Conservation (phyloP, 2,113 vertebrate genomes). For the Boulengeromyrus knoepffleri region DNA sequence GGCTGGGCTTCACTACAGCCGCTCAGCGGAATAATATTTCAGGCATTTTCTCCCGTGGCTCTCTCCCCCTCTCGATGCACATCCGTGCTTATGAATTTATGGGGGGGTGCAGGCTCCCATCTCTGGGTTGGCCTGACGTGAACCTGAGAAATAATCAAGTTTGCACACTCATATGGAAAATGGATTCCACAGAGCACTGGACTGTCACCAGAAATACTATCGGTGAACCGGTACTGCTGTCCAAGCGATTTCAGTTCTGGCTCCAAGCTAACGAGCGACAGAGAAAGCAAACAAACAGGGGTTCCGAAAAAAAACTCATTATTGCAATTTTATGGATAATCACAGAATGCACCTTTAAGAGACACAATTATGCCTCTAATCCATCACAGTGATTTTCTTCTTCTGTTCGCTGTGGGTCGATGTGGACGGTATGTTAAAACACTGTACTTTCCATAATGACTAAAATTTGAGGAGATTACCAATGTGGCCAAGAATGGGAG, state of each 20-base stretch:
- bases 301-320: background rate
- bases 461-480: background rate
- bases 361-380: conserved; percentile 15
- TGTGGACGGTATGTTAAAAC: background rate
- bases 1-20: background rate
- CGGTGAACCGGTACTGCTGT: too few relatives aligned
- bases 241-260: background rate
- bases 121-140: background rate
- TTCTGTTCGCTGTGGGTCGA: background rate
- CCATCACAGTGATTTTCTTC: background rate
- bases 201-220: background rate
- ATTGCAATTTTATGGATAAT: background rate
- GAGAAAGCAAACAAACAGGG: background rate
- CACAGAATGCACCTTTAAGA: conserved; percentile 17
- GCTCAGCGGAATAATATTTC: background rate
- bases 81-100: background rate
- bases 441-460: background rate
- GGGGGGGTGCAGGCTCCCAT: background rate
- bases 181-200: background rate
- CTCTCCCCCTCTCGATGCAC: background rate
- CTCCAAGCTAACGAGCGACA: background rate
- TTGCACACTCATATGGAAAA: background rate
- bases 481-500: background rate
- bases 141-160: background rate
- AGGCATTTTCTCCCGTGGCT: background rate